These are phyloP conservation scores for Cossypha polioptera DNA, from an alignment of 2,797 vertebrate genomes.

Conservation along the genomic window DNA sequence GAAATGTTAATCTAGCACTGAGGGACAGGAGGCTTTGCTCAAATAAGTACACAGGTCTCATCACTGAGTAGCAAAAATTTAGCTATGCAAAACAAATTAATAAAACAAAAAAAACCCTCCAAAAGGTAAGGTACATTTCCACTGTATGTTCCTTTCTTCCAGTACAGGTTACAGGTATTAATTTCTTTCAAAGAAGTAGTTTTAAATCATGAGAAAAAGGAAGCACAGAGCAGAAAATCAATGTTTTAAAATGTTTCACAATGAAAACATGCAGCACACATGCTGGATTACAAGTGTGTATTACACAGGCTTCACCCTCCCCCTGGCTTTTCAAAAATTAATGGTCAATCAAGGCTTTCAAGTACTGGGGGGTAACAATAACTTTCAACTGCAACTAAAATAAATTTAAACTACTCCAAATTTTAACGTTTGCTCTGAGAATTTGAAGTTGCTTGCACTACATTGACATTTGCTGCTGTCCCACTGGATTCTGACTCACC, in stretches of 20 bases:
- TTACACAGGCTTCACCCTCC: neutral
- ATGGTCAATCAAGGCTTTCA: neutral
- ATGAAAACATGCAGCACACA: neutral
- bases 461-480: neutral
- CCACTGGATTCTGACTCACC: slow-evolving; percentile 55
- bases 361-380: neutral
- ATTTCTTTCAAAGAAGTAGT: neutral
- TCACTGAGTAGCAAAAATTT: neutral
- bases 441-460: neutral
- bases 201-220: neutral
- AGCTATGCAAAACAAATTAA: neutral
- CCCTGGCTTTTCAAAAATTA: neutral
- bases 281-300: neutral
- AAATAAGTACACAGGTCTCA: neutral
- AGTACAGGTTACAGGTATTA: neutral
- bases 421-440: neutral
- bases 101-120: neutral
- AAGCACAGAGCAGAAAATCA: neutral
- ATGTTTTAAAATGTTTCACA: neutral
- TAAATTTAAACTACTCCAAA: neutral
- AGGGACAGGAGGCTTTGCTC: neutral
- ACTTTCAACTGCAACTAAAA: neutral
- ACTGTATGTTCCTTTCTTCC: rapidly evolving
- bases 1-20: neutral
- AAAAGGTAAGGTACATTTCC: neutral